Conservation (phyloP, 1,140 invertebrate genomes). For the Procambarus virginalis region DNA sequence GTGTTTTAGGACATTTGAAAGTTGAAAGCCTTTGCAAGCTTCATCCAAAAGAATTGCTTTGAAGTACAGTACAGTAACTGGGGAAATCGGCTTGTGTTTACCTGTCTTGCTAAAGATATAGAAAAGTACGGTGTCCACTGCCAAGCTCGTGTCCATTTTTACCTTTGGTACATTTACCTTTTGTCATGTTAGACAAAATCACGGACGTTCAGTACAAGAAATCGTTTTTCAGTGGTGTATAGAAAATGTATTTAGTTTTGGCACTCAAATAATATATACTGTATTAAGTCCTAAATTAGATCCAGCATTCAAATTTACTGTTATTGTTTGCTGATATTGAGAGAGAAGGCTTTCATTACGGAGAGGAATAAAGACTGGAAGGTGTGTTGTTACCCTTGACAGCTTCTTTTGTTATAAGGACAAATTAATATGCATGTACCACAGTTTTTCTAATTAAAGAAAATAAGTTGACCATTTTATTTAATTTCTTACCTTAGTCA, state of each 20-base stretch:
- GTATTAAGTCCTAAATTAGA: not conserved
- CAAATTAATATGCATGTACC: not conserved
- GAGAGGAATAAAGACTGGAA: not conserved
- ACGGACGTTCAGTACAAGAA: not conserved
- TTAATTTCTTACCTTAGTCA: not conserved
- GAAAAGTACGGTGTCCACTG: conserved; percentile 6
- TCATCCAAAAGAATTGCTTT: not conserved
- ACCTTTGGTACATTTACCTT: not conserved
- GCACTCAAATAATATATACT: not conserved
- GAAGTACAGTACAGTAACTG: not conserved
- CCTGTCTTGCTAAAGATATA: not conserved
- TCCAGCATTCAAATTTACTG: not conserved
- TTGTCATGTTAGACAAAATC: not conserved
- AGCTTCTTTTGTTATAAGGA: conserved; percentile 1
- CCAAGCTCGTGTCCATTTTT: not conserved
- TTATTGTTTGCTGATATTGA: not conserved
- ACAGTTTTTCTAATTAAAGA: conserved; percentile 13
- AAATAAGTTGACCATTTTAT: not conserved
- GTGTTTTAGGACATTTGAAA: conserved; percentile 4
- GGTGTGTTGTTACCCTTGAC: not conserved
- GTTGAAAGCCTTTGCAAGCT: not conserved
- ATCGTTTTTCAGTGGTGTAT: conserved; percentile 2
- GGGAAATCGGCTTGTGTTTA: not conserved
- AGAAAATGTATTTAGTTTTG: not conserved
- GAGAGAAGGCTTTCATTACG: not conserved